Evolutionary conservation across 2,113 vertebrate species (phyloP).

Genomic region (Ranitomeya variabilis): DNA sequence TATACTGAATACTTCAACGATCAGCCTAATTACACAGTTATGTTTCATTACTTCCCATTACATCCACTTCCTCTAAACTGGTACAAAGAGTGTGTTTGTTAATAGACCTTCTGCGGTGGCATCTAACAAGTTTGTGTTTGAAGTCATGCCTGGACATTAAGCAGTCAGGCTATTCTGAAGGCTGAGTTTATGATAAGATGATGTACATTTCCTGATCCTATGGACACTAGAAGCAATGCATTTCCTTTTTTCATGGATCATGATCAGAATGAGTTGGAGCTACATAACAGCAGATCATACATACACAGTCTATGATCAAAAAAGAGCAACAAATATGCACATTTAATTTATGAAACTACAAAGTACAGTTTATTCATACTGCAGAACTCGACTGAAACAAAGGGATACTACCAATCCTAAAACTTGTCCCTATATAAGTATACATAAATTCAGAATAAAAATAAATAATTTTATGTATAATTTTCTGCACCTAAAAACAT

Average conservation of each 20-base stretch:
- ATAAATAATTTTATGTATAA: neutral
- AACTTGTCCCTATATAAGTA: neutral
- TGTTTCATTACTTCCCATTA: conserved; percentile 56
- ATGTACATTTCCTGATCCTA: conserved; percentile 33
- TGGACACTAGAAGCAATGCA: conserved; percentile 7
- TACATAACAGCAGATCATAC: neutral
- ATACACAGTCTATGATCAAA: neutral
- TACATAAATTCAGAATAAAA: neutral
- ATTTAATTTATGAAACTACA: neutral
- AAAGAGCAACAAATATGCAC: neutral
- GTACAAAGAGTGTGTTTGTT: conserved; percentile 50
- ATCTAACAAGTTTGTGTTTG: conserved; percentile 51
- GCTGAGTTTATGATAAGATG: conserved; percentile 49
- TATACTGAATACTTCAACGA: conserved; percentile 53
- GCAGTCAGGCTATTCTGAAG: conserved; percentile 12
- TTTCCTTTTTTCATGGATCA: conserved; percentile 30
- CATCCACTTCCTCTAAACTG: conserved; percentile 43
- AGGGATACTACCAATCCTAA: neutral
- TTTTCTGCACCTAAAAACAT: no score
- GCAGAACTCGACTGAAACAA: neutral
- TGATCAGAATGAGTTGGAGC: neutral
- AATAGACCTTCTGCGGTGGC: conserved; percentile 40
- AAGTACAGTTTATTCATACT: neutral
- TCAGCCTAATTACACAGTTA: conserved; percentile 52
- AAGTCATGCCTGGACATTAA: conserved; percentile 48